Conservation (phyloP, 2,888 invertebrate genomes). For the Diogma glabrata region DNA sequence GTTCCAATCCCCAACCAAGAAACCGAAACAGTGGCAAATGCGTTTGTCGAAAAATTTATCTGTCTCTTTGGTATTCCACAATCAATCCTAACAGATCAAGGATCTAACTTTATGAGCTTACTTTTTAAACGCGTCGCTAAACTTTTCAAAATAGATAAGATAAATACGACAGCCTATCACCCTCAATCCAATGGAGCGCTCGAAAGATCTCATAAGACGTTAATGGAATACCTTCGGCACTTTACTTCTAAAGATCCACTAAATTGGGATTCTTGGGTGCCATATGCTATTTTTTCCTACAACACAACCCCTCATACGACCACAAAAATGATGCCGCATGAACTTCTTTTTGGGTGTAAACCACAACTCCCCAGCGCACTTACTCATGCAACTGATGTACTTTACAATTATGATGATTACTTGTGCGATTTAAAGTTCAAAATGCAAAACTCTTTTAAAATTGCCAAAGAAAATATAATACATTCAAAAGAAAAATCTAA, state of each 20-base stretch:
- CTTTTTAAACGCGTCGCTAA: too few species aligned
- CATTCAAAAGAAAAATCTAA: neutral
- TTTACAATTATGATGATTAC: conserved; percentile 21
- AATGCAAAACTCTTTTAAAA: neutral
- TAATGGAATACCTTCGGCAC: conserved; percentile 25
- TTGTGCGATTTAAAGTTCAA: conserved; percentile 8
- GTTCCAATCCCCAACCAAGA: conserved; percentile 24
- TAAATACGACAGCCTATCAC: too few species aligned
- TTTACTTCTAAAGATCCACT: conserved; percentile 20
- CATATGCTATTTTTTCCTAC: conserved; percentile 25
- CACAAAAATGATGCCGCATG: conserved; percentile 27
- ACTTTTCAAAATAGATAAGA: too few species aligned
- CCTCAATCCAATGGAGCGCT: too few species aligned
- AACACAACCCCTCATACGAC: conserved; percentile 25
- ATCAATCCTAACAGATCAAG: neutral
- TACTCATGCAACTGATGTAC: conserved; percentile 15
- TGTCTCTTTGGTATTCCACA: neutral
- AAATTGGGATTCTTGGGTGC: conserved; percentile 27
- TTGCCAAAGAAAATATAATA: neutral
- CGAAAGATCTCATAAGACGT: conserved; percentile 23
- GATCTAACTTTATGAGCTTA: conserved; percentile 3
- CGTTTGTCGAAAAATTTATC: neutral
- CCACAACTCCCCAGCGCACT: conserved; percentile 24
- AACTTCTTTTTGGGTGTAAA: conserved; percentile 28
- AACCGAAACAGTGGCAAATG: conserved; percentile 24